A percentile compares a stretch with the other conserved stretches of the same genome.
Conservation (phyloP, 2,888 invertebrate genomes). For the Nipponacmea schrenckii region DNA sequence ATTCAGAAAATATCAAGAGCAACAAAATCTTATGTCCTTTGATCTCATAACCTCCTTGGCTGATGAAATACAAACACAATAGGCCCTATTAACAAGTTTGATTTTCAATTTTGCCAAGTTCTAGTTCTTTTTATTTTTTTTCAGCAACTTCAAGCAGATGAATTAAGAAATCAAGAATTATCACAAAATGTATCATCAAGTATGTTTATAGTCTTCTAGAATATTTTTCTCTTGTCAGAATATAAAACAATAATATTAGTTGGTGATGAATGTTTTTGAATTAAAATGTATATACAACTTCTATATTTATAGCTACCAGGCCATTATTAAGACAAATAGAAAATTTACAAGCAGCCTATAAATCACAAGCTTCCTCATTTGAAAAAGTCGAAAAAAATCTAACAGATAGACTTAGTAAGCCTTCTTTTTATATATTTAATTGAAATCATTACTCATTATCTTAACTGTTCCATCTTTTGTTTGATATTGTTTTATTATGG, state of each 20-base stretch:
- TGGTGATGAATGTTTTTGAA: too few species aligned
- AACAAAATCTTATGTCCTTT: too few species aligned
- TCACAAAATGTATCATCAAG: conserved; percentile 72
- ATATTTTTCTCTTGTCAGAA: too few species aligned
- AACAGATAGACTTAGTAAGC: conserved; percentile 72
- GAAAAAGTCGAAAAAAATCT: conserved; percentile 79
- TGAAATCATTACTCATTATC: neutral
- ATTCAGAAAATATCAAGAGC: too few species aligned
- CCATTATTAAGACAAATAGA: conserved; percentile 84
- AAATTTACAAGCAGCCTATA: conserved; percentile 76
- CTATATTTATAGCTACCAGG: conserved; percentile 73
- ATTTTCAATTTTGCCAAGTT: too few species aligned
- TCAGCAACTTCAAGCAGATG: conserved; percentile 77
- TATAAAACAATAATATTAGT: too few species aligned
- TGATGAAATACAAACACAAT: too few species aligned
- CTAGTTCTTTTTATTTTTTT: conserved; percentile 21
- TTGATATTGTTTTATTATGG: too few species aligned
- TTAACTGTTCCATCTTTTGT: too few species aligned
- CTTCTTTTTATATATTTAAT: neutral
- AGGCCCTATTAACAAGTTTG: too few species aligned
- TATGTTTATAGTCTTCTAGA: conserved; percentile 30
- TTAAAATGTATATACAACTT: too few species aligned
- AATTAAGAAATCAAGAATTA: conserved; percentile 79
- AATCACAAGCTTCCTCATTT: conserved; percentile 71
- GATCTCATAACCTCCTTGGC: too few species aligned